phyloP scores from a whole-genome alignment of 2,888 invertebrate genomes.

The Luperina nickerlii region DNA sequence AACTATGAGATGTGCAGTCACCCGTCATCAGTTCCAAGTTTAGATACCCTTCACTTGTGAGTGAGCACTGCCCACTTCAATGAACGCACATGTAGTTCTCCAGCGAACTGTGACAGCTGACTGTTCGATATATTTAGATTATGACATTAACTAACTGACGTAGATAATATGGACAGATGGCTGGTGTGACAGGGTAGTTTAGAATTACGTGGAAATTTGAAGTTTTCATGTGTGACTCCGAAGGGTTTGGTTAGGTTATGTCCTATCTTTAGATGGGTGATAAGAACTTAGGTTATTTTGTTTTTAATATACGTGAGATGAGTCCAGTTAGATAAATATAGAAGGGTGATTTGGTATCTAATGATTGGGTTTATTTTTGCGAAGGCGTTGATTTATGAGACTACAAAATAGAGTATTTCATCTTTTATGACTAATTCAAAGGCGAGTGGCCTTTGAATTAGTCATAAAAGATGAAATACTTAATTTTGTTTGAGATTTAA shows the following conservation, averaged over 20 bases:
- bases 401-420: too few relatives aligned
- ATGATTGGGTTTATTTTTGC: not conserved
- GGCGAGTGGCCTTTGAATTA: not conserved
- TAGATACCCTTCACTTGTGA: slow-evolving; percentile 38
- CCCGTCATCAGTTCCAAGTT: slow-evolving; percentile 33
- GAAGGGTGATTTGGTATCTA: slow-evolving; percentile 28
- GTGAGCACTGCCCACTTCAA: slow-evolving; percentile 37
- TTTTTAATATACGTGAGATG: slow-evolving; percentile 4
- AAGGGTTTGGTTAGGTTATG: not conserved
- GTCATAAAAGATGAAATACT: not conserved
- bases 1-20: not conserved
- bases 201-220: slow-evolving; percentile 6
- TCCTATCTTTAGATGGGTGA: slow-evolving; percentile 7
- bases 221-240: slow-evolving; percentile 10
- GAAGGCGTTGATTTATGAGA: slow-evolving; percentile 1
- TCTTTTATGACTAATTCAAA: too few relatives aligned
- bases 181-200: slow-evolving; percentile 8
- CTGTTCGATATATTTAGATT: slow-evolving; percentile 42
- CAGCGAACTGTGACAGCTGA: slow-evolving; percentile 40
- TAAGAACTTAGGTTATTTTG: not conserved
- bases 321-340: slow-evolving; percentile 6
- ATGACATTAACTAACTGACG: slow-evolving; percentile 8
- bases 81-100: slow-evolving; percentile 32
- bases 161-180: slow-evolving; percentile 3
- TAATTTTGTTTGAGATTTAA: not conserved